Evolutionary conservation across 2,888 invertebrate genomes (phyloP).

Genomic region (Tetragnatha montana): DNA sequence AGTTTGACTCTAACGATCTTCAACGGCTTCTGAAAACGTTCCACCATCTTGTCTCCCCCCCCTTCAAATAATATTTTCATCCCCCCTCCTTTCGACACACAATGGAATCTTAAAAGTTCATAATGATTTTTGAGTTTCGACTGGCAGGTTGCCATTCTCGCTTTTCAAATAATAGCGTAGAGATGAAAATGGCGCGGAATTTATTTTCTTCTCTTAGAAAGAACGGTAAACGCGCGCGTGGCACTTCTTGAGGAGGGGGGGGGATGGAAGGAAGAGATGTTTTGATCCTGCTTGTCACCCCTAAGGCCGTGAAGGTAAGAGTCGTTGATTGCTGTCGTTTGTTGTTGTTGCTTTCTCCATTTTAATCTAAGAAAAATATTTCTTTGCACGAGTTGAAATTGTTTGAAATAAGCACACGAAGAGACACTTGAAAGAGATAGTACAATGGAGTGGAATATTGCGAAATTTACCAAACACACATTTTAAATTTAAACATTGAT

Average conservation of each 20-base stretch:
- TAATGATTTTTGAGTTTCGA: conserved; percentile 8
- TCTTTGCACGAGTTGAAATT: background rate
- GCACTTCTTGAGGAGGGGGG: background rate
- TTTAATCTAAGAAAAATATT: background rate
- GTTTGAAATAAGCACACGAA: background rate
- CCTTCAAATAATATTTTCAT: background rate
- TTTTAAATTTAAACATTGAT: no score
- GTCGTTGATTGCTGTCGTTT: background rate
- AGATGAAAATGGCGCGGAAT: background rate
- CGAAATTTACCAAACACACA: no score
- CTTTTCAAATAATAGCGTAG: background rate
- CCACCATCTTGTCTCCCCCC: background rate
- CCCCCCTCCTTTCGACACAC: background rate
- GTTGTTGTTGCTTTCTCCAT: background rate
- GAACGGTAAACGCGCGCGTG: background rate
- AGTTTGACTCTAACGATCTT: conserved; percentile 1
- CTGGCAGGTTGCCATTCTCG: conserved; percentile 33
- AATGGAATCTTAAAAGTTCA: background rate
- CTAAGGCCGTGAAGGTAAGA: background rate
- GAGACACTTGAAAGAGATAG: background rate
- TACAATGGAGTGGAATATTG: no score
- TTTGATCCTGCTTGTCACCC: background rate
- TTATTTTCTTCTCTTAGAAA: background rate
- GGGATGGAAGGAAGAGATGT: background rate
- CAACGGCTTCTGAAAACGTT: background rate